A percentile compares a stretch with the other conserved stretches of the same genome.
phyloP scores from a whole-genome alignment of 2,797 vertebrate genomes.

The Margarornis squamiger region DNA sequence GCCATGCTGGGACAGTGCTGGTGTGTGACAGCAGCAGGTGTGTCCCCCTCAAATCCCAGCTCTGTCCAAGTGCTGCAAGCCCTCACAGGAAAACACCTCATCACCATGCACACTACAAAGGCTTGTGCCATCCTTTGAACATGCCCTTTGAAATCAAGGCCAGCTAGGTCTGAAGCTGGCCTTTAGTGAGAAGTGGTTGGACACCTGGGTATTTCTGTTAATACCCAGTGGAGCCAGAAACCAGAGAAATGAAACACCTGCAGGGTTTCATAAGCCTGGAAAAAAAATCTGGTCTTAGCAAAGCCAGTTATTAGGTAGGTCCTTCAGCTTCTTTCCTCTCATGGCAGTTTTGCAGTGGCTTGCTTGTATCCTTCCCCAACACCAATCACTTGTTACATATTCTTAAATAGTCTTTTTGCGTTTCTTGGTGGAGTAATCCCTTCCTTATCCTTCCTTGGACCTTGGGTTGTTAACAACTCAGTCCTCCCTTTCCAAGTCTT shows the following conservation, averaged over 20 bases:
- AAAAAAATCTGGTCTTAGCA: neutral
- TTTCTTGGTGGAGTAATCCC: neutral
- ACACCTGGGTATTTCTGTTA: neutral
- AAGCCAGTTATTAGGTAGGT: neutral
- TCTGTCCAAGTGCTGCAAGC: neutral
- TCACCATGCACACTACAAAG: fast-evolving
- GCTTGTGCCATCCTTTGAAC: neutral
- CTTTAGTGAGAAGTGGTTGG: neutral
- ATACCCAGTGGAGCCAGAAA: neutral
- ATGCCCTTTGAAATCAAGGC: neutral
- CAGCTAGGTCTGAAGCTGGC: neutral
- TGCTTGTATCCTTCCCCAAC: neutral
- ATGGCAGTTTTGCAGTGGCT: neutral
- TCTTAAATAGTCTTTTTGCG: neutral
- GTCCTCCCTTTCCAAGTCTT: conserved; percentile 5
- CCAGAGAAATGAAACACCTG: neutral
- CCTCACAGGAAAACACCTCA: neutral
- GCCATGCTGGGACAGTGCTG: neutral
- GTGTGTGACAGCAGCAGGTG: neutral
- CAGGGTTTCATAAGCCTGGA: neutral
- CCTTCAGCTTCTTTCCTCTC: neutral
- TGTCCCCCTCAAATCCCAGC: neutral
- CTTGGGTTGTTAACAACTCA: neutral
- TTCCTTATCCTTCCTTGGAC: neutral
- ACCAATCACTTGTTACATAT: neutral